Base-by-base conservation (phyloP, 2,797 vertebrate species). In the Salmo trutta region DNA sequence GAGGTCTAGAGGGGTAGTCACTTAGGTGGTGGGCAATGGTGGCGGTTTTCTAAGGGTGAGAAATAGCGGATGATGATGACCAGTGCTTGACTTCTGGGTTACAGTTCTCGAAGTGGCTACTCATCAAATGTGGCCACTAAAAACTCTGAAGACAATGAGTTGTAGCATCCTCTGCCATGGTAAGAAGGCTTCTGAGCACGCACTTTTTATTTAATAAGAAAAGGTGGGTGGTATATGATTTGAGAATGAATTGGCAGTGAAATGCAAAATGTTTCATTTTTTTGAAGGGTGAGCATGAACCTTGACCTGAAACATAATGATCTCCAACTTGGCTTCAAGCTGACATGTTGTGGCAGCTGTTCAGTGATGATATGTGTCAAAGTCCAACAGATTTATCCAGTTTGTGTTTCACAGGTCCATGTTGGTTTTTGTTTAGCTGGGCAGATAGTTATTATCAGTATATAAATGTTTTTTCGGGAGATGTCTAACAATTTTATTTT, bases 61-160 rank as follows among this genome's bases (percentile, higher is more conserved):
- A 8, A 0, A 41, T 69, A 5, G 19, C 36, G 36, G 36, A 36
- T 69, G n/a, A 83, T 74, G 75, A 81, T 91, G 82, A 91, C 66
- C 5, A 56, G 80, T 88, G 5, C 31, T 53, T 27, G 7, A 79
- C 82, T 85, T 79, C 89, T 92, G 84, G 80, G 76, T 94, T 92
- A 53, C 91, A 93, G 91, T 81, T 27, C 51, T 85, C 0, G 3
- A 59, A 54, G 10, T 66, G 0, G 0, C 24, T 29, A 3, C 72
- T 72, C 53, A 24, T 74, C 27, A 24, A 80, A 72, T 41, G 79
- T 72, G 16, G 6, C 74, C 4, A 2, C 64, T 76, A 82, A 76
- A n/a, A 51, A 64, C n/a, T 67, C 27, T 1, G 81, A 65, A 74
- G 88, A 88, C 2, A 3, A 0, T 1, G 24, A 0, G 5, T 77